Evolutionary conservation across 2,113 vertebrate genomes (phyloP).

Genomic region (Eretmochelys imbricata): DNA sequence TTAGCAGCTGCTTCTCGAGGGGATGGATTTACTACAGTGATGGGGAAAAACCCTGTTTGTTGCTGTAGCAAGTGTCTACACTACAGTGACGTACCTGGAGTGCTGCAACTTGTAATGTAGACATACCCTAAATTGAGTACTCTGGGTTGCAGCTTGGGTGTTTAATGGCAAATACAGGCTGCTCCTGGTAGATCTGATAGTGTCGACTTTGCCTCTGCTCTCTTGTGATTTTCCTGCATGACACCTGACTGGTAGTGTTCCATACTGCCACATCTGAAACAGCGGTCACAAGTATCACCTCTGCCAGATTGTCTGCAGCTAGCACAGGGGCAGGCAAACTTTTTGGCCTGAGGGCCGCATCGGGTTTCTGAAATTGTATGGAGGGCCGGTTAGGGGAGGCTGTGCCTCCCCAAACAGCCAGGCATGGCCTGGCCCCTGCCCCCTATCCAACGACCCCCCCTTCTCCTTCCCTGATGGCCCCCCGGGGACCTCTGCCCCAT

Average conservation of each 20-base stretch:
- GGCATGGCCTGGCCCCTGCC: no score
- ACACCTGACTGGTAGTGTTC: neutral
- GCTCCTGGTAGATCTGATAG: neutral
- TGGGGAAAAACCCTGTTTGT: neutral
- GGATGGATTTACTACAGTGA: neutral
- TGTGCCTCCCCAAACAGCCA: no score
- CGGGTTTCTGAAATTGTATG: no score
- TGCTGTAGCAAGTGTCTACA: neutral
- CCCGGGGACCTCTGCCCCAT: no score
- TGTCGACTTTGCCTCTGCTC: neutral
- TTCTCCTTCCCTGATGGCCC: no score
- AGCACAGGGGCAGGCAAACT: neutral
- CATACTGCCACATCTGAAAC: neutral
- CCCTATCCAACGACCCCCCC: no score
- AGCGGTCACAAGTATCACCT: neutral
- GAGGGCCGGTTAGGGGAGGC: no score
- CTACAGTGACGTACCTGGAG: neutral
- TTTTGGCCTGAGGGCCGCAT: no score
- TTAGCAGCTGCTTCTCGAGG: neutral
- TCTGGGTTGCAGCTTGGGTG: no score
- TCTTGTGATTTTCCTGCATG: neutral
- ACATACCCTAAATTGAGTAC: no score
- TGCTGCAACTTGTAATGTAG: no score
- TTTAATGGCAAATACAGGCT: neutral
- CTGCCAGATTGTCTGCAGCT: neutral